These are phyloP conservation scores for Andrena fulva DNA, from an alignment of 2,888 invertebrate species.

Conservation along the genomic window DNA sequence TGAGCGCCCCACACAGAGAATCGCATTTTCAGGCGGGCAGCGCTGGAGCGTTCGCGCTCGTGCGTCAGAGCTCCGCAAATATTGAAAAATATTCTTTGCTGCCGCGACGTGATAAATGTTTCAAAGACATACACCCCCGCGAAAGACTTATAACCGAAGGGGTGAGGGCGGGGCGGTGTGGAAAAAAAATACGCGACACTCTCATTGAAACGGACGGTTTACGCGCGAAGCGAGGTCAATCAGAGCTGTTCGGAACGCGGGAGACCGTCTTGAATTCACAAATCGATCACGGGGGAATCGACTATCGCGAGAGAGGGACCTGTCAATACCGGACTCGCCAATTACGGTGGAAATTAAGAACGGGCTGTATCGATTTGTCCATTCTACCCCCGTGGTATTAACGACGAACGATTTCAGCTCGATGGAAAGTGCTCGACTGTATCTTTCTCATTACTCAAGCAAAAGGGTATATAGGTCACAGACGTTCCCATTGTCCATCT, in stretches of 20 bases:
- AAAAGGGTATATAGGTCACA: slow-evolving; percentile 58
- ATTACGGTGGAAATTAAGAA: slow-evolving; percentile 41
- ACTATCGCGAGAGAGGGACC: neutral
- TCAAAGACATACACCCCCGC: slow-evolving; percentile 10
- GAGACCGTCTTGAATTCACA: slow-evolving; percentile 3
- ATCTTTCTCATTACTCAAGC: slow-evolving; percentile 58
- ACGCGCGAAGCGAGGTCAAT: slow-evolving; percentile 7
- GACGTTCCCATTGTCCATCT: slow-evolving; percentile 50
- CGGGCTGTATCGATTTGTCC: slow-evolving; percentile 32
- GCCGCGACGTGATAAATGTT: slow-evolving; percentile 17
- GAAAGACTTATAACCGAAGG: neutral
- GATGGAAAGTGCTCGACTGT: slow-evolving; percentile 48
- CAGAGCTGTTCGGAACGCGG: too few relatives aligned
- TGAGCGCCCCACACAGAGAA: neutral
- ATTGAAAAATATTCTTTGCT: slow-evolving; percentile 33
- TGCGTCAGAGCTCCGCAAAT: slow-evolving; percentile 31
- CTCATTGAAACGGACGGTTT: neutral
- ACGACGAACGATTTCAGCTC: slow-evolving; percentile 35
- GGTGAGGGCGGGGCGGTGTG: neutral
- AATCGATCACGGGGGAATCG: neutral
- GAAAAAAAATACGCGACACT: neutral
- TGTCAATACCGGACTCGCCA: slow-evolving; percentile 16
- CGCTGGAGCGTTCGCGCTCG: neutral
- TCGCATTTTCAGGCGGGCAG: slow-evolving; percentile 17
- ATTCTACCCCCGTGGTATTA: slow-evolving; percentile 11